These are phyloP conservation scores for Drosophila peninsularis DNA, from an alignment of 2,888 invertebrate genomes.

Conservation along the genomic window DNA sequence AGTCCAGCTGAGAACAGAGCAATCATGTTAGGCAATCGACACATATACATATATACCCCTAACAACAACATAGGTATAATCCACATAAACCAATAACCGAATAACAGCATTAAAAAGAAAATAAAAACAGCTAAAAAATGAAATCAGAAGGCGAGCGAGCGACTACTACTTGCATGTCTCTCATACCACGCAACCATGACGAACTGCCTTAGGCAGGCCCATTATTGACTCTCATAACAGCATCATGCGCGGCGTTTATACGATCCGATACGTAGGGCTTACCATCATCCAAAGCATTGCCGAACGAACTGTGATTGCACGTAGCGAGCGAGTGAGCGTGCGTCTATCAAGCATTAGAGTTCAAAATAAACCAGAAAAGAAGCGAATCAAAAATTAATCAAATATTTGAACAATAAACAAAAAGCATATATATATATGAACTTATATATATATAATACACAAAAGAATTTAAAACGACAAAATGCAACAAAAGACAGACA, in stretches of 20 bases:
- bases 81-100: neutral
- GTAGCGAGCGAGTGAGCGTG: slow-evolving; percentile 61
- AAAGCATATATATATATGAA: slow-evolving; percentile 8
- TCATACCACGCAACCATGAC: slow-evolving; percentile 23
- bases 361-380: slow-evolving; percentile 6
- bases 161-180: slow-evolving; percentile 46
- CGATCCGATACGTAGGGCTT: slow-evolving; percentile 15
- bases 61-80: slow-evolving; percentile 5
- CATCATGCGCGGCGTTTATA: slow-evolving; percentile 19
- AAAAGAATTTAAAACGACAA: slow-evolving; percentile 50
- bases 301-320: slow-evolving; percentile 30
- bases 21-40: slow-evolving; percentile 9
- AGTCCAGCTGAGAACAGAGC: neutral
- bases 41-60: slow-evolving; percentile 11
- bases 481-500: slow-evolving; percentile 53
- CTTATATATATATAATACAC: slow-evolving; percentile 14
- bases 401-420: slow-evolving; percentile 30
- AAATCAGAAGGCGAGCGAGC: slow-evolving; percentile 20
- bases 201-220: slow-evolving; percentile 6
- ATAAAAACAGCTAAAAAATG: slow-evolving; percentile 1
- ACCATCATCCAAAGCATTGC: slow-evolving; percentile 19
- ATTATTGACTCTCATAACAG: slow-evolving; percentile 28
- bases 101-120: slow-evolving; percentile 12
- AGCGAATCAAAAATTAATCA: slow-evolving; percentile 18
- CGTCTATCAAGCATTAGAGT: slow-evolving; percentile 5